phyloP scores from a whole-genome alignment of 2,888 invertebrate genomes.

The Taphrorychus bicolor region DNA sequence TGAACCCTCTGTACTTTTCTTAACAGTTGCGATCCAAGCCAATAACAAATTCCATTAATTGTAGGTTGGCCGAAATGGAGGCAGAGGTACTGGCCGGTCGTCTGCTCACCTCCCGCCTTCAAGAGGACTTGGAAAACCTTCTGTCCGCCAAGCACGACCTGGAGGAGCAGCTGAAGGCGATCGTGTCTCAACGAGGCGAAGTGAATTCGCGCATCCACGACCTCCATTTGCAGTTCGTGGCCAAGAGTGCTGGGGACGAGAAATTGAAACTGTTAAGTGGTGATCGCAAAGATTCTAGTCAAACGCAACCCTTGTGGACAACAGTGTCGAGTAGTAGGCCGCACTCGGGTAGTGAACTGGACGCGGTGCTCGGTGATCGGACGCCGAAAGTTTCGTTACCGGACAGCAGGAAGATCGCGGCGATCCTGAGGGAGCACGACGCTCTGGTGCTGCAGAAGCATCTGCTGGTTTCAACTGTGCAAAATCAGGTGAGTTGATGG shows the following conservation, averaged over 20 bases:
- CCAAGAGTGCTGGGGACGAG: conserved; percentile 53
- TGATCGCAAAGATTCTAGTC: conserved; percentile 38
- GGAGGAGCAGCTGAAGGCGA: conserved; percentile 67
- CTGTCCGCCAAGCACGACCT: conserved; percentile 66
- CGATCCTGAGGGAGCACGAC: conserved; percentile 83
- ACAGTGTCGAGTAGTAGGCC: conserved; percentile 20
- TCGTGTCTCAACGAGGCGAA: conserved; percentile 66
- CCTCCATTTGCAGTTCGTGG: conserved; percentile 62
- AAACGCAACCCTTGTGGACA: conserved; percentile 24
- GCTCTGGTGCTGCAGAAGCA: conserved; percentile 84
- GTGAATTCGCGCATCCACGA: conserved; percentile 66
- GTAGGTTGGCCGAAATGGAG: conserved; percentile 76
- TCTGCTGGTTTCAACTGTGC: conserved; percentile 79
- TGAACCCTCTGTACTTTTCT: neutral
- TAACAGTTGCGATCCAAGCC: neutral
- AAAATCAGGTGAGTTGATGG: conserved; percentile 77
- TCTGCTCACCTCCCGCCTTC: conserved; percentile 70
- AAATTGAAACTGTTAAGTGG: conserved; percentile 35
- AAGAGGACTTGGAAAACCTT: conserved; percentile 69
- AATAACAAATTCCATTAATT: neutral
- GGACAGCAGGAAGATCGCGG: conserved; percentile 79
- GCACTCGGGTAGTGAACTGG: conserved; percentile 33
- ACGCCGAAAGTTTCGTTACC: conserved; percentile 71
- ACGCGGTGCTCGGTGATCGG: conserved; percentile 37
- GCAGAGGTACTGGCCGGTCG: conserved; percentile 73